Base-by-base conservation (phyloP, 2,888 invertebrate genomes). In the Linyphia triangularis region DNA sequence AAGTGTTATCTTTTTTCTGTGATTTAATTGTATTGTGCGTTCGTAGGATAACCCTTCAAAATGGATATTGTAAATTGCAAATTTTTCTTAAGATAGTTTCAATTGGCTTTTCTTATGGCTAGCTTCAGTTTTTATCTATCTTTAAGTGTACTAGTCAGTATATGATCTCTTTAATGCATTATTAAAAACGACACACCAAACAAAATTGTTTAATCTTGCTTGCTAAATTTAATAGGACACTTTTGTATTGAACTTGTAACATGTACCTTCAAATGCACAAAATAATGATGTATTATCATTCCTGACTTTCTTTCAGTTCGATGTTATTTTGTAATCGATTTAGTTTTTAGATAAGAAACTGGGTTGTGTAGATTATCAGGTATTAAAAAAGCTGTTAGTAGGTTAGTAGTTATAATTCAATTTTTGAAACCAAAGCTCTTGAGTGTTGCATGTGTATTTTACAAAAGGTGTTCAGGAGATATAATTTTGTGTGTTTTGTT, bases 371-470 rank as follows among this genome's bases (percentile, higher is more conserved):
- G 86, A 84, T 73, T 75, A 33, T 85, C 81, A 73, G 86, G 86
- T 86, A 81, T 81, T 72, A 65, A 69, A 26, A 63, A 67, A 51
- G 84, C 73, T 79, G 37, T 79, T 85, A 77, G 86, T 81, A 86
- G 86, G 73, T 81, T 81, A 72, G 81, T 79, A 79, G 72, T 72
- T 72, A 51, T 85, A 78, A 85, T 86, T 73, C 73, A 86, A 73
- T 86, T 75, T 84, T 85, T 86, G 67, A 67, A 86, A 86, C 81
- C 86, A 81, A 86, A 86, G 81, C 73, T 65, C 81, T 78, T 86
- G 79, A 86, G 37, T 86, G 85, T 86, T 63, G 79, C 79, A 79
- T 79, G 81, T 81, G 67, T 81, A 81, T 1, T 81, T 81, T 81
- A 79, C 40, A 28, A 51, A n/a, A 65, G 67, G 72, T 73, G 85